phyloP scores from a whole-genome alignment of 1,140 invertebrate species.

The Trichogramma pretiosum region DNA sequence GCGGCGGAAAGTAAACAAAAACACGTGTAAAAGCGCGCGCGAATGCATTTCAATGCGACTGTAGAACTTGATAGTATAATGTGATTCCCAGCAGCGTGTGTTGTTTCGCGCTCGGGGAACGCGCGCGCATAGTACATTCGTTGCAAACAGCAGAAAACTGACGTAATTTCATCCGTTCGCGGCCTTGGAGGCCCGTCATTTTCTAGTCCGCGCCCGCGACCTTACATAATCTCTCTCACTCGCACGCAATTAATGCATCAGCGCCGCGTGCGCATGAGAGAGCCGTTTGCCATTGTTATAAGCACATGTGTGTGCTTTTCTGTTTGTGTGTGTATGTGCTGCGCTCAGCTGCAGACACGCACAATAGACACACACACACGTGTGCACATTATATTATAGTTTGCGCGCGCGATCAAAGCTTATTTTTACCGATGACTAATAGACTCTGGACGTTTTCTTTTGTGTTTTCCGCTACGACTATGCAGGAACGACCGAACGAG shows the following conservation, averaged over 20 bases:
- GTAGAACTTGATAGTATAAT: too few relatives aligned
- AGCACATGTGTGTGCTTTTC: neutral
- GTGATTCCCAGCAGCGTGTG: too few relatives aligned
- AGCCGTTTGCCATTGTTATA: constrained; percentile 8
- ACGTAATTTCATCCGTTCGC: constrained; percentile 10
- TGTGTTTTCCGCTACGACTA: constrained; percentile 1
- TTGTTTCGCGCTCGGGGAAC: too few relatives aligned
- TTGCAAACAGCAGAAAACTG: too few relatives aligned
- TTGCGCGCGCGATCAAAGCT: too few relatives aligned
- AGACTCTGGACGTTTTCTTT: neutral
- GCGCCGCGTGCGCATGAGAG: too few relatives aligned
- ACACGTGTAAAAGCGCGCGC: too few relatives aligned
- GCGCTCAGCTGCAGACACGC: neutral
- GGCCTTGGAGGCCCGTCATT: constrained; percentile 9
- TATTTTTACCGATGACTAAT: neutral
- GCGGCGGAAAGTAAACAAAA: too few relatives aligned
- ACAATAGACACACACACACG: too few relatives aligned
- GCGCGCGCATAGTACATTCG: too few relatives aligned
- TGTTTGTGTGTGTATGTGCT: neutral
- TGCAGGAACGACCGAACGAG: constrained; percentile 90
- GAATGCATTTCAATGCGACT: too few relatives aligned
- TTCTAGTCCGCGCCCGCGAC: neutral
- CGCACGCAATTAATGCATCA: constrained; percentile 13
- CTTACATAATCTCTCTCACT: constrained; percentile 11
- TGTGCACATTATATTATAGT: neutral